Percentiles rank a stretch among this genome's conserved stretches.
Conservation (phyloP, 1,140 invertebrate species). For the Papilio aristodemus region DNA sequence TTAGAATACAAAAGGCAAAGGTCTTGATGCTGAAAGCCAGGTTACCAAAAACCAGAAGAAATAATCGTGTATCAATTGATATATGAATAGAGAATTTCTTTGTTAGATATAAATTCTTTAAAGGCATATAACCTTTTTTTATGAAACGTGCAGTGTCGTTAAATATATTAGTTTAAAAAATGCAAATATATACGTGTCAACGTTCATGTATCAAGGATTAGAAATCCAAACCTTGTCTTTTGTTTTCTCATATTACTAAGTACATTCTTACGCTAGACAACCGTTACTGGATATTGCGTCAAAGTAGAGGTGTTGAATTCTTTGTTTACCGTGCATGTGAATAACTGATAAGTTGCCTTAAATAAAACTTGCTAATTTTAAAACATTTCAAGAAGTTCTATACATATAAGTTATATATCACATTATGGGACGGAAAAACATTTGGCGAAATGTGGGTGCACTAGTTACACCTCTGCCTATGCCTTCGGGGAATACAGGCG, state of each 20-base stretch:
- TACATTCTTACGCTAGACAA: slow-evolving; percentile 5
- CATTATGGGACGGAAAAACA: too few relatives aligned
- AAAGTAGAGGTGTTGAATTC: neutral
- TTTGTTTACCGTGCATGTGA: slow-evolving; percentile 3
- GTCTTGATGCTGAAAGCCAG: neutral
- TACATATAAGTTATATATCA: too few relatives aligned
- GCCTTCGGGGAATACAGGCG: too few relatives aligned
- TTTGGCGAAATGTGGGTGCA: too few relatives aligned
- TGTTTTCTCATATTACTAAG: slow-evolving; percentile 7
- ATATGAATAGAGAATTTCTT: too few relatives aligned
- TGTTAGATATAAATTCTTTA: too few relatives aligned
- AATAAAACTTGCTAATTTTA: too few relatives aligned
- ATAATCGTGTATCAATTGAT: too few relatives aligned
- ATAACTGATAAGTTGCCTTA: neutral
- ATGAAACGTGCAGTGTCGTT: neutral
- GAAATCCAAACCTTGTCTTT: slow-evolving; percentile 6
- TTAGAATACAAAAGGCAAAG: slow-evolving; percentile 1
- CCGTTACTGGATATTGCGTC: slow-evolving; percentile 6
- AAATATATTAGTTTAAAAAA: neutral
- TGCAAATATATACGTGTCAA: neutral
- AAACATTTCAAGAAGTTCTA: too few relatives aligned
- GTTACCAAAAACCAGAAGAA: neutral
- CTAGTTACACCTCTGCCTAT: too few relatives aligned
- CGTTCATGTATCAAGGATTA: slow-evolving; percentile 2
- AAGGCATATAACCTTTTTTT: too few relatives aligned